Evolutionary conservation across 2,113 vertebrate species (phyloP).

Genomic region (Motacilla tschutschensis): DNA sequence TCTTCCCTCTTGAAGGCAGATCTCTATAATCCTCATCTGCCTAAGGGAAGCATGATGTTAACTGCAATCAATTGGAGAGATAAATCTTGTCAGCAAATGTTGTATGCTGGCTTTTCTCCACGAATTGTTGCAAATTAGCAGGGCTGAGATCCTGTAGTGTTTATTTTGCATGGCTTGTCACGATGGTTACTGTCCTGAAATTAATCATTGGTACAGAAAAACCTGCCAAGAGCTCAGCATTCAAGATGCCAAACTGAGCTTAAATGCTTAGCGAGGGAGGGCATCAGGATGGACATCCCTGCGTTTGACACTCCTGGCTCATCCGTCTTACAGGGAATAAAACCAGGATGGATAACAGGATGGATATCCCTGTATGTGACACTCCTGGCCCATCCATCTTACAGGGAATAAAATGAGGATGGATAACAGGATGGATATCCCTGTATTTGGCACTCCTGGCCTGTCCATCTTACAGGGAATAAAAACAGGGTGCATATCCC

Average conservation of each 20-base stretch:
- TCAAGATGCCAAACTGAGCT: not conserved
- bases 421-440: not conserved
- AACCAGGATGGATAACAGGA: not conserved
- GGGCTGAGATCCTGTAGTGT: not conserved
- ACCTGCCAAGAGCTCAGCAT: not conserved
- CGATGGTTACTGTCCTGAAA: not conserved
- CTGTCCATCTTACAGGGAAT: not conserved
- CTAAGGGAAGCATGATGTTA: not conserved
- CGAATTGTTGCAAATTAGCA: not conserved
- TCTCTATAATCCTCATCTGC: not conserved
- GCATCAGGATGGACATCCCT: not conserved
- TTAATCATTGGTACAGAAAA: not conserved
- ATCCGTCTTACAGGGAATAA: fast-evolving
- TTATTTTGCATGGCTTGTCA: not conserved
- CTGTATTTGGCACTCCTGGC: fast-evolving
- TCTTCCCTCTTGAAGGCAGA: not conserved
- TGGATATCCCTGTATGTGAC: not conserved
- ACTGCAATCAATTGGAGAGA: not conserved
- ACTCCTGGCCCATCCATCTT: not conserved
- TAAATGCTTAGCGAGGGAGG: not conserved
- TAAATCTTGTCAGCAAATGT: not conserved
- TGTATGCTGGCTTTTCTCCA: not conserved
- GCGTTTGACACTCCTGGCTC: fast-evolving
- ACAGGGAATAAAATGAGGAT: not conserved
- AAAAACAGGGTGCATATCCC: not conserved